Conservation (phyloP, 2,797 vertebrate genomes). For the Channa striata region DNA sequence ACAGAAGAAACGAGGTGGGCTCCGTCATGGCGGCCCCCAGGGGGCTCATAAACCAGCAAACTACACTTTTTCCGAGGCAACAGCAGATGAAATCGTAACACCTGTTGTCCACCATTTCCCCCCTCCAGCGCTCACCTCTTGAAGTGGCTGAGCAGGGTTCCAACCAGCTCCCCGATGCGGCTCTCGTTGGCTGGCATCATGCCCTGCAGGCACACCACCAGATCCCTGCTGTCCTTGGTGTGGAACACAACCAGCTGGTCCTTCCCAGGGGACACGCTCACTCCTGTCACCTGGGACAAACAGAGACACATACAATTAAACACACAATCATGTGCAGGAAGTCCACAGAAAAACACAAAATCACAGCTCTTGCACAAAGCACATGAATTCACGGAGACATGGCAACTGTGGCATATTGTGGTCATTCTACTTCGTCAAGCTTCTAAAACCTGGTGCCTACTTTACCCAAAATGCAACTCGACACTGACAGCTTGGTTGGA, state of each 20-base stretch:
- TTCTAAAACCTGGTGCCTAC: no score
- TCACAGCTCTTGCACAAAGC: slow-evolving; percentile 20
- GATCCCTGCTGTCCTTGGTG: slow-evolving; percentile 95
- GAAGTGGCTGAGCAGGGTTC: slow-evolving; percentile 93
- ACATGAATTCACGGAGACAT: not conserved
- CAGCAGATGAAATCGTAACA: not conserved
- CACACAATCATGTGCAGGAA: slow-evolving; percentile 8
- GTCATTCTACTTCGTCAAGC: no score
- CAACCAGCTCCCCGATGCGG: slow-evolving; percentile 95
- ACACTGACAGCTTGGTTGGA: not conserved
- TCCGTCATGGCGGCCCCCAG: not conserved
- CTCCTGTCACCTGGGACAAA: slow-evolving; percentile 89
- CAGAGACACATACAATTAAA: slow-evolving; percentile 26
- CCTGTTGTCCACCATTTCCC: not conserved
- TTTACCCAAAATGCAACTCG: no score
- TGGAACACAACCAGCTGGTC: slow-evolving; percentile 98
- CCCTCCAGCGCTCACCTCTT: slow-evolving; percentile 86
- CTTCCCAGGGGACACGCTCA: slow-evolving; percentile 96
- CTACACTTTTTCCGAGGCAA: not conserved
- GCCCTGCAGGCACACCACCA: slow-evolving; percentile 94
- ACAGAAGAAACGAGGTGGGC: not conserved
- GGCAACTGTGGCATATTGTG: no score
- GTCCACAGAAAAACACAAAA: slow-evolving; percentile 1
- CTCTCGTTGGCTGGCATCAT: slow-evolving; percentile 89
- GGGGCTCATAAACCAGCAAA: not conserved